Conservation (phyloP, 2,797 vertebrate species). For the Pteropus rufus region DNA sequence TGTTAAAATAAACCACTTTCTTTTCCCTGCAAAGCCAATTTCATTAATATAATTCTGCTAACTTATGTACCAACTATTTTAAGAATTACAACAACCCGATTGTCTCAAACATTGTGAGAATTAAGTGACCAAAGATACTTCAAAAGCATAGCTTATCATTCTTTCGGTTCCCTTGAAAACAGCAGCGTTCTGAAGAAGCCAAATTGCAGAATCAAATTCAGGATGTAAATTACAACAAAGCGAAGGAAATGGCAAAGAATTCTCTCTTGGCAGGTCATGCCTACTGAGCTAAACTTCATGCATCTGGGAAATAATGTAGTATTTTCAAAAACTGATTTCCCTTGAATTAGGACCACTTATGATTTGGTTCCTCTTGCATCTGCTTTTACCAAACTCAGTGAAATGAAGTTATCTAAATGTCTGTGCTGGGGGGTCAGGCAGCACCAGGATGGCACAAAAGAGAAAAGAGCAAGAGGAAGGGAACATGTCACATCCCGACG, state of each 20-base stretch:
- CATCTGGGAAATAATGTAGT: background rate
- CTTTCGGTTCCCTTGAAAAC: background rate
- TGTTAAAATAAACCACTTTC: background rate
- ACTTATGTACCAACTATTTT: background rate
- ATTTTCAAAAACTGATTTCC: background rate
- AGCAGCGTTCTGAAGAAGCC: background rate
- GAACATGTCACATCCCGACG: conserved; percentile 84
- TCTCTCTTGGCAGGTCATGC: background rate
- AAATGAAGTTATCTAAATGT: conserved; percentile 63
- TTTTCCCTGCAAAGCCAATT: background rate
- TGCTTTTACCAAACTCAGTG: background rate
- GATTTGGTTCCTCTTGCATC: background rate
- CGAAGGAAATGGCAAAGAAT: background rate
- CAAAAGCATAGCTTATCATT: background rate
- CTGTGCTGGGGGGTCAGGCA: conserved; percentile 52
- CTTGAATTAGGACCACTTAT: background rate
- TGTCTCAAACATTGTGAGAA: background rate
- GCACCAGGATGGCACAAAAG: conserved; percentile 64
- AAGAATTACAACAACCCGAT: background rate
- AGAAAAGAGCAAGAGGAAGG: conserved; percentile 84
- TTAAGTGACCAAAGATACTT: background rate
- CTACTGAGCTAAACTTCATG: background rate
- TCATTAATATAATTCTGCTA: background rate
- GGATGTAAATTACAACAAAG: background rate
- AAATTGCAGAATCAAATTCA: background rate